These are phyloP conservation scores for Chaitophorus viminalis DNA, from an alignment of 2,888 invertebrate species.

Conservation along the genomic window DNA sequence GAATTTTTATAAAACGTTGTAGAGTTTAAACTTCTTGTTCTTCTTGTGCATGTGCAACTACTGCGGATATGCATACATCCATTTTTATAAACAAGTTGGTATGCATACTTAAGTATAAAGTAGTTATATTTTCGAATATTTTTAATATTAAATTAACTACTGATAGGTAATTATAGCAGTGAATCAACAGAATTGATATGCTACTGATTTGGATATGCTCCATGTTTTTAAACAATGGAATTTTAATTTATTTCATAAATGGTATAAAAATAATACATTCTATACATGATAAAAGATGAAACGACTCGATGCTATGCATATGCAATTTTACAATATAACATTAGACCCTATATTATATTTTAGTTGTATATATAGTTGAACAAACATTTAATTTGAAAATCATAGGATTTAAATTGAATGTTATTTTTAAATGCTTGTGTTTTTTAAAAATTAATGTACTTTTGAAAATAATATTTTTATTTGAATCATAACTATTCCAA, in stretches of 20 bases:
- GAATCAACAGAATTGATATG: conserved; percentile 1
- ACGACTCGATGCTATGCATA: not conserved
- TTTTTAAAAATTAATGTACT: too few species aligned
- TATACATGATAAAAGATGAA: not conserved
- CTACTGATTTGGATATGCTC: not conserved
- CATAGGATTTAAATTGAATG: too few species aligned
- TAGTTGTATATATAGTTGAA: too few species aligned
- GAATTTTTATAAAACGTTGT: not conserved
- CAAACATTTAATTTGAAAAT: too few species aligned
- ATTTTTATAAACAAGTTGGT: not conserved
- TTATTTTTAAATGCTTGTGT: too few species aligned
- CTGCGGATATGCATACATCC: not conserved
- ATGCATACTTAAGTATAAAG: not conserved
- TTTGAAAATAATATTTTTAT: too few species aligned
- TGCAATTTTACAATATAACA: not conserved
- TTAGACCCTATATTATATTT: too few species aligned
- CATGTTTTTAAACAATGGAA: not conserved
- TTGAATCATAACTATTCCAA: too few species aligned
- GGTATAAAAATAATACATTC: not conserved
- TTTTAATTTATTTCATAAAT: not conserved
- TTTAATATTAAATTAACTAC: not conserved
- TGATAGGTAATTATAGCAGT: not conserved
- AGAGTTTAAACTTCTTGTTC: not conserved
- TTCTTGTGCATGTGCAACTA: not conserved
- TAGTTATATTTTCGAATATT: not conserved